Evolutionary conservation across 2,797 vertebrate genomes (phyloP), one percentile per base, ranked within the genome.

Genomic region (Cossypha heuglini): DNA sequence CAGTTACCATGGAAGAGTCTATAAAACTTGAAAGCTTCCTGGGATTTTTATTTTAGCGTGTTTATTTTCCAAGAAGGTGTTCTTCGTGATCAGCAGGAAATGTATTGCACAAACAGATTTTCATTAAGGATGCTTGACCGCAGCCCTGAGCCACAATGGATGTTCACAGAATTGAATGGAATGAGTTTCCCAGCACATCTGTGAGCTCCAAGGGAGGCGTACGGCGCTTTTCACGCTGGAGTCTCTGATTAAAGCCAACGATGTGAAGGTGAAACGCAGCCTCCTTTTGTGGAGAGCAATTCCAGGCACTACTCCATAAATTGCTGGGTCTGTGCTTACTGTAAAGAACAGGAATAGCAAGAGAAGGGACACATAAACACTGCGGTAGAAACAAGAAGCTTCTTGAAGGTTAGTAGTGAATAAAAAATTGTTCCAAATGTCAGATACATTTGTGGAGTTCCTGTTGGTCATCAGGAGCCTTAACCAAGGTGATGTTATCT

Each of bases 71-170:
- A 66, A 90, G 69, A 15, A 91, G 55, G 55, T 81, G 88, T 87
- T 82, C 75, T 85, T 83, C 21, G 33, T 88, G 94, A 96, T 72
- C 86, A 96, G 91, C 83, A 93, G 95, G 90, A 88, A 93, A 88
- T 77, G 82, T 86, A 93, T 88, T 92, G 86, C 57, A 81, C 73
- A 88, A 90, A 73, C 72, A 86, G 68, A 40, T 94, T 94, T 94
- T 93, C 88, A 93, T 96, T 94, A 93, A 96, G 90, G 38, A 62
- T 89, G 73, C 88, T 88, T 97, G 92, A 93, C 88, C 11, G 1
- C 80, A 90, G 57, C 73, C 83, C 82, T 79, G 79, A 93, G 79
- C 55, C 61, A 89, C 88, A 94, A 86, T 54, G 79, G 75, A 75
- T 86, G 88, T 92, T 95, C 64, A 68, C 49, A 96, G 91, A 80